A percentile compares a stretch with the other conserved stretches of the same genome.
These are phyloP conservation scores for Todiramphus saurophagus DNA, from an alignment of 2,113 vertebrate genomes.

Conservation along the genomic window DNA sequence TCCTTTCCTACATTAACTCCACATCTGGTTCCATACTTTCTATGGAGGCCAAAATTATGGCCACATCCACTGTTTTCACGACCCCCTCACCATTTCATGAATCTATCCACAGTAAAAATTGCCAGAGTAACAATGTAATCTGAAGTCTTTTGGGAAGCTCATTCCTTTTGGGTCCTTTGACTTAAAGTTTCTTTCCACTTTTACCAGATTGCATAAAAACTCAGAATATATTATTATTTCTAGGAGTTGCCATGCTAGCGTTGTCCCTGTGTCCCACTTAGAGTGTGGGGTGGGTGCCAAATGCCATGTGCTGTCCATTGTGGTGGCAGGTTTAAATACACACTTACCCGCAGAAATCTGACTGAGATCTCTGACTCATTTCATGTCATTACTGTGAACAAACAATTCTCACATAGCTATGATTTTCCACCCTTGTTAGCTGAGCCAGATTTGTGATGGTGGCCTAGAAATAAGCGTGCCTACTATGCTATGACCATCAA, in stretches of 20 bases:
- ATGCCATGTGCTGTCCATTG: not conserved
- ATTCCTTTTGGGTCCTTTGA: not conserved
- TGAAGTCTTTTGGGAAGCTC: not conserved
- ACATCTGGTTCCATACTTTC: conserved; percentile 49
- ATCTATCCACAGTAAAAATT: not conserved
- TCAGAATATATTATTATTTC: not conserved
- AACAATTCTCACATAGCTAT: not conserved
- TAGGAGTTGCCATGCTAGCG: not conserved
- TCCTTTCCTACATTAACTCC: conserved; percentile 31
- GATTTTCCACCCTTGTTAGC: not conserved
- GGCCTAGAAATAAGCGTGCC: not conserved
- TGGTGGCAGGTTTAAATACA: not conserved
- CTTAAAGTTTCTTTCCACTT: not conserved
- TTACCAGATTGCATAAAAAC: not conserved
- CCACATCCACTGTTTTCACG: not conserved
- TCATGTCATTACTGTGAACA: not conserved
- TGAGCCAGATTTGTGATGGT: not conserved
- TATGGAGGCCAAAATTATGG: not conserved
- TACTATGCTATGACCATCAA: not conserved
- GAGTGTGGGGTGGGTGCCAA: not conserved
- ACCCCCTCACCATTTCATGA: not conserved
- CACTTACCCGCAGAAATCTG: not conserved
- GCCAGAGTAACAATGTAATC: not conserved
- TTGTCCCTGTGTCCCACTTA: not conserved
- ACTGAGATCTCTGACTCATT: not conserved